A percentile compares a stretch with the other conserved stretches of the same genome.
Evolutionary conservation across 1,140 invertebrate genomes (phyloP).

Genomic region (Oppia nitens): DNA sequence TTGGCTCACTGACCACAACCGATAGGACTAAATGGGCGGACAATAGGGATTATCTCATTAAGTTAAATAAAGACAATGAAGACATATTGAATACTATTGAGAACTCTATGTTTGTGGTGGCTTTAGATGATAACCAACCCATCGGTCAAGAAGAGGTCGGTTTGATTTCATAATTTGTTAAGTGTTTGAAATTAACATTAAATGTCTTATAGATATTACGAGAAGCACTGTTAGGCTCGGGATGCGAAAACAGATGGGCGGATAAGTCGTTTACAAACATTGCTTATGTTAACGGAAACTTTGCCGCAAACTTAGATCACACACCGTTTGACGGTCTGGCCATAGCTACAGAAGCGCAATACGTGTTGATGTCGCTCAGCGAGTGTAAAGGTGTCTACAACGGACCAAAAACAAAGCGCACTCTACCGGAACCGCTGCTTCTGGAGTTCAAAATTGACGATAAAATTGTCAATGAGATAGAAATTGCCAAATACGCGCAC

Average conservation of each 20-base stretch:
- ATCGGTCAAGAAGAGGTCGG: constrained; percentile 24
- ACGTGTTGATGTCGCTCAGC: constrained; percentile 23
- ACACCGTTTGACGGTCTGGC: constrained; percentile 40
- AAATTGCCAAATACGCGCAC: constrained; percentile 21
- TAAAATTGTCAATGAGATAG: constrained; percentile 14
- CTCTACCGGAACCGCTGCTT: constrained; percentile 24
- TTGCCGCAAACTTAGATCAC: constrained; percentile 28
- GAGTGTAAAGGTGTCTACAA: constrained; percentile 27
- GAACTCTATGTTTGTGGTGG: constrained; percentile 23
- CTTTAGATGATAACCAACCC: constrained; percentile 26
- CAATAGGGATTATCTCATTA: constrained; percentile 19
- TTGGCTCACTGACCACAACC: constrained; percentile 25
- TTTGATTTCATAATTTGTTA: constrained; percentile 1
- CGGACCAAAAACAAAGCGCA: constrained; percentile 22
- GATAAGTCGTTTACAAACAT: constrained; percentile 35
- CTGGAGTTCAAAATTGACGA: constrained; percentile 25
- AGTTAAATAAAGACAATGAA: constrained; percentile 19
- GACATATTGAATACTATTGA: constrained; percentile 24
- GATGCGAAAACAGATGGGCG: constrained; percentile 35
- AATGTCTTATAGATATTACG: constrained; percentile 12
- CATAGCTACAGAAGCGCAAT: constrained; percentile 29
- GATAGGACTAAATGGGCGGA: constrained; percentile 26
- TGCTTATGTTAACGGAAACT: constrained; percentile 34
- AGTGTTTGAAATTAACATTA: neutral
- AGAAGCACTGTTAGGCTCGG: constrained; percentile 29